Percentiles rank a stretch among this genome's conserved stretches.
phyloP scores from a whole-genome alignment of 2,888 invertebrate species.

The Hyles lineata region DNA sequence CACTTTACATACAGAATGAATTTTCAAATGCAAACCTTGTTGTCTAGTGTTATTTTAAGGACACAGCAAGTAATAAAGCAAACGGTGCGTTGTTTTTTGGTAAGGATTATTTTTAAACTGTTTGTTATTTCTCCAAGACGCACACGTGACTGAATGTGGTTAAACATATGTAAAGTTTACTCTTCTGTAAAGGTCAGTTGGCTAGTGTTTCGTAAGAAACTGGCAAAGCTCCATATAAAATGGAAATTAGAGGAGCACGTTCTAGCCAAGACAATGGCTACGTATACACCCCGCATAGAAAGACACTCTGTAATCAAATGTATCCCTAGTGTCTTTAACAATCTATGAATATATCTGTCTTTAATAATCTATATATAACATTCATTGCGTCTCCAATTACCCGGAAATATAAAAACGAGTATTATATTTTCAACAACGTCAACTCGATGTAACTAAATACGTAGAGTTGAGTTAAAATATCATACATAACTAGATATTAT shows the following conservation, averaged over 20 bases:
- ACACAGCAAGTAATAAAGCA: neutral
- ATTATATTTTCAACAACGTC: neutral
- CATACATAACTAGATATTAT: neutral
- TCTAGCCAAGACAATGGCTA: slow-evolving; percentile 10
- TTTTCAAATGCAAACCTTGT: neutral
- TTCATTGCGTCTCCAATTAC: neutral
- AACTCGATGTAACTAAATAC: neutral
- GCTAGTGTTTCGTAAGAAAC: slow-evolving; percentile 24
- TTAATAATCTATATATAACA: too few relatives aligned
- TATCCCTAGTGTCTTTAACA: neutral
- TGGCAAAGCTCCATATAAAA: slow-evolving; percentile 21
- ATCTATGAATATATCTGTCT: too few relatives aligned
- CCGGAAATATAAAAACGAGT: neutral
- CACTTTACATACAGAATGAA: neutral
- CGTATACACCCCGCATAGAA: too few relatives aligned
- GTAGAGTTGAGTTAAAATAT: neutral
- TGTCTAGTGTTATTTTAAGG: neutral
- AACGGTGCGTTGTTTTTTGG: neutral
- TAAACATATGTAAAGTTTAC: slow-evolving; percentile 6
- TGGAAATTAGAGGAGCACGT: slow-evolving; percentile 10
- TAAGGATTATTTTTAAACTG: neutral
- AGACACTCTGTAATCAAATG: neutral
- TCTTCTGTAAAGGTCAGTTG: slow-evolving; percentile 18
- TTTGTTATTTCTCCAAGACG: too few relatives aligned
- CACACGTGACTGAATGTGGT: neutral